phyloP scores from a whole-genome alignment of 2,888 invertebrate genomes.

The Pherbina coryleti region DNA sequence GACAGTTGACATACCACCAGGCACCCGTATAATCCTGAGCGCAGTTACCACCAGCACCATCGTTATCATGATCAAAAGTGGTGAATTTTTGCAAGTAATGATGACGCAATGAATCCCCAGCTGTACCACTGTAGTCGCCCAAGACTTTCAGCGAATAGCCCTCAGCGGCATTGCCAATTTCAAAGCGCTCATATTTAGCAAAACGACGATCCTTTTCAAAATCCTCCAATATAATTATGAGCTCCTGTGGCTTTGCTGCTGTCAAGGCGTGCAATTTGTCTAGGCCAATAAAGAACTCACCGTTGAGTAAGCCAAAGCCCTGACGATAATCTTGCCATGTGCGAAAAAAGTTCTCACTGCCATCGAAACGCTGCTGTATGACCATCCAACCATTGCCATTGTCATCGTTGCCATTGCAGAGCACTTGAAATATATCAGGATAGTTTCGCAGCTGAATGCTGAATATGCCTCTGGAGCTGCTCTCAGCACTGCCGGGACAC shows the following conservation, averaged over 20 bases:
- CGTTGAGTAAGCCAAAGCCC: slow-evolving; percentile 76
- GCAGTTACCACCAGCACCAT: slow-evolving; percentile 55
- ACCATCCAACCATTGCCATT: slow-evolving; percentile 77
- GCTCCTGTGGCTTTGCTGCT: slow-evolving; percentile 68
- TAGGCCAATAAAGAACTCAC: slow-evolving; percentile 77
- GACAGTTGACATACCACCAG: slow-evolving; percentile 53
- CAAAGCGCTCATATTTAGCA: slow-evolving; percentile 75
- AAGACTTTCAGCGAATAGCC: slow-evolving; percentile 75
- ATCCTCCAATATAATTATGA: slow-evolving; percentile 75
- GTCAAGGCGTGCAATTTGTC: slow-evolving; percentile 72
- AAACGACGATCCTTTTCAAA: slow-evolving; percentile 72
- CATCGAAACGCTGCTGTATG: slow-evolving; percentile 76
- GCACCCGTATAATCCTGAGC: slow-evolving; percentile 53
- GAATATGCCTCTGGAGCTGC: too few relatives aligned
- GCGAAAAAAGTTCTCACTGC: slow-evolving; percentile 74
- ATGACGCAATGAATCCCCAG: slow-evolving; percentile 76
- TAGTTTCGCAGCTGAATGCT: too few relatives aligned
- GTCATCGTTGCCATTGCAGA: background rate
- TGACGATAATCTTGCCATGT: slow-evolving; percentile 75
- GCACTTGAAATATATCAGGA: background rate
- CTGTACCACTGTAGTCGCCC: slow-evolving; percentile 74
- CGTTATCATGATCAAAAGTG: slow-evolving; percentile 65
- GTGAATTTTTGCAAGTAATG: slow-evolving; percentile 78
- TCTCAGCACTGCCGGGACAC: too few relatives aligned
- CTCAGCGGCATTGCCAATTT: slow-evolving; percentile 74